These are phyloP conservation scores for Panthera uncia DNA, from an alignment of 2,113 vertebrate genomes.

Conservation along the genomic window DNA sequence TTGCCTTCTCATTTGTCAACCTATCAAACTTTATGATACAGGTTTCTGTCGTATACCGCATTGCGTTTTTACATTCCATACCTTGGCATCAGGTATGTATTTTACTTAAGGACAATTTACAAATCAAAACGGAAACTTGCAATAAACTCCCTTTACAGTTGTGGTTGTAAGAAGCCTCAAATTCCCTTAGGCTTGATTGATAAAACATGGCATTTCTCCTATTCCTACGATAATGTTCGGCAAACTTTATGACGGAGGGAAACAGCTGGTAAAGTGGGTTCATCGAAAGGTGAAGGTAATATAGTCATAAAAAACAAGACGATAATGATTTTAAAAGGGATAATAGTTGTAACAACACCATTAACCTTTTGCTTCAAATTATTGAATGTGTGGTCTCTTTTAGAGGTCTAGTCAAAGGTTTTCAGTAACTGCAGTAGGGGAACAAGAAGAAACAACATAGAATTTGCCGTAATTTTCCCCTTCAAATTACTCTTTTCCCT, in stretches of 20 bases:
- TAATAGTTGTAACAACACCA: constrained; percentile 95
- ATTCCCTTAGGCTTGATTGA: constrained; percentile 96
- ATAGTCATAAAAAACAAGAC: constrained; percentile 94
- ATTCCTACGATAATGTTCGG: constrained; percentile 92
- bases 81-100: constrained; percentile 82
- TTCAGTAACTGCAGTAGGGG: constrained; percentile 76
- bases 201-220: constrained; percentile 95
- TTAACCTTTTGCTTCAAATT: constrained; percentile 94
- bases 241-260: constrained; percentile 94
- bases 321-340: constrained; percentile 95
- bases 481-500: constrained; percentile 67
- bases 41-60: constrained; percentile 31
- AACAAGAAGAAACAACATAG: constrained; percentile 73
- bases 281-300: constrained; percentile 98
- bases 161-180: constrained; percentile 85
- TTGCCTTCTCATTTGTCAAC: constrained; percentile 57
- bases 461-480: constrained; percentile 70
- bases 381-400: constrained; percentile 85
- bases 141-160: constrained; percentile 87
- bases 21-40: constrained; percentile 68
- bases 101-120: constrained; percentile 87
- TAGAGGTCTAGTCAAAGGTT: constrained; percentile 85
- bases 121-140: constrained; percentile 89
- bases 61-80: constrained; percentile 55
- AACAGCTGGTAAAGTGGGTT: constrained; percentile 98